Conservation (phyloP, 1,140 invertebrate species). For the Drosophila nebulosa region DNA sequence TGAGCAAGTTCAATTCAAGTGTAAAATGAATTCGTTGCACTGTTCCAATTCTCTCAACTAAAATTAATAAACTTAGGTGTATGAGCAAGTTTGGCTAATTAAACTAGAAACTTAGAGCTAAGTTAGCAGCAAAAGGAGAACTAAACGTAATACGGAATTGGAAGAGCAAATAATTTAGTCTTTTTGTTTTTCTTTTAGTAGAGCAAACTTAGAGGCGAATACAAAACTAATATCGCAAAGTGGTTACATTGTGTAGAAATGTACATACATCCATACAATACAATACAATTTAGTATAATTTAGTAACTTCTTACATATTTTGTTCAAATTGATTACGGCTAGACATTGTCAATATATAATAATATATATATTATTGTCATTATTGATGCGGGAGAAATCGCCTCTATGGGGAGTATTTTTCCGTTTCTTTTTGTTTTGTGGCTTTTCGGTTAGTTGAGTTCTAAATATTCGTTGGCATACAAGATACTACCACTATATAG, state of each 20-base stretch:
- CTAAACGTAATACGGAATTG: conserved; percentile 51
- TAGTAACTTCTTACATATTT: conserved; percentile 58
- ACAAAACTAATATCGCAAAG: conserved; percentile 66
- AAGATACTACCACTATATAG: conserved; percentile 58
- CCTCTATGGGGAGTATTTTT: conserved; percentile 63
- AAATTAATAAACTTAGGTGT: conserved; percentile 51
- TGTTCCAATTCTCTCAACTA: conserved; percentile 52
- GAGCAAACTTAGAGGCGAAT: conserved; percentile 51
- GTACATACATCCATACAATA: conserved; percentile 22
- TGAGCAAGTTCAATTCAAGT: conserved; percentile 28
- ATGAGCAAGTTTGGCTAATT: conserved; percentile 77
- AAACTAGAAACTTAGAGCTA: conserved; percentile 59
- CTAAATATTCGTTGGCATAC: conserved; percentile 57
- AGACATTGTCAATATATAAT: conserved; percentile 59
- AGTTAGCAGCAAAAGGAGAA: conserved; percentile 46
- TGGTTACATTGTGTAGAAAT: conserved; percentile 34
- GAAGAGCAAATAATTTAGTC: conserved; percentile 77
- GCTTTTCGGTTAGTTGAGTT: conserved; percentile 40
- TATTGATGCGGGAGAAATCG: conserved; percentile 75
- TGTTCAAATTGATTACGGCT: conserved; percentile 38
- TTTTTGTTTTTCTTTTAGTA: conserved; percentile 42
- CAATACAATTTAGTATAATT: conserved; percentile 16
- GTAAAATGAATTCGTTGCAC: conserved; percentile 46
- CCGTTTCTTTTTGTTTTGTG: conserved; percentile 23
- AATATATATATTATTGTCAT: conserved; percentile 76